These are phyloP conservation scores for Adoxophyes honmai DNA, from an alignment of 1,140 invertebrate species.

Conservation along the genomic window DNA sequence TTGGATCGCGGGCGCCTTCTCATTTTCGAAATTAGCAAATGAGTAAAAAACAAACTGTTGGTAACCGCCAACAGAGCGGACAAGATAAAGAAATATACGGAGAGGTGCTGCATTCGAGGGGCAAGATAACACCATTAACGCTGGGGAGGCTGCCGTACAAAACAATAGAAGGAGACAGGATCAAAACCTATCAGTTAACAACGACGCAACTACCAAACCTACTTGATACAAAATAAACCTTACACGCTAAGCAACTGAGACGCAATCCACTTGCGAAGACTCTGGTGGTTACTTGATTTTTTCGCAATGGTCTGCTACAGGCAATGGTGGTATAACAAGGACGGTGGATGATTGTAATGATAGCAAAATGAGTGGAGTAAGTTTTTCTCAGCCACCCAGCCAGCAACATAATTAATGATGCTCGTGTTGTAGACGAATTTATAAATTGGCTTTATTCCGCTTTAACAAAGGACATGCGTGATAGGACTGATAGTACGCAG, in stretches of 20 bases:
- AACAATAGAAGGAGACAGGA: constrained; percentile 54
- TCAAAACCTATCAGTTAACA: constrained; percentile 24
- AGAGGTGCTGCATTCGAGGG: constrained; percentile 71
- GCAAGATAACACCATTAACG: constrained; percentile 75
- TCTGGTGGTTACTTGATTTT: background rate
- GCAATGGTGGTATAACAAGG: constrained; percentile 43
- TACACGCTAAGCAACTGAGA: constrained; percentile 21
- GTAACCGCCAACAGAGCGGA: constrained; percentile 62
- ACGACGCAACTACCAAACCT: constrained; percentile 23
- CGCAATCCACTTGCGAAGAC: constrained; percentile 18
- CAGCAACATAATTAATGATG: constrained; percentile 76
- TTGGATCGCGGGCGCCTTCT: constrained; percentile 65
- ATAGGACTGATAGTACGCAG: constrained; percentile 45
- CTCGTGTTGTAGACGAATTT: constrained; percentile 72
- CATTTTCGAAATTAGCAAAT: constrained; percentile 76
- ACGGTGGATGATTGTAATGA: constrained; percentile 59
- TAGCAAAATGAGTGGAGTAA: constrained; percentile 73
- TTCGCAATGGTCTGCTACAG: constrained; percentile 18
- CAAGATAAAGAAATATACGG: constrained; percentile 76
- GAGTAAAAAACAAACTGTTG: constrained; percentile 49
- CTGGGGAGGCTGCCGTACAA: constrained; percentile 57
- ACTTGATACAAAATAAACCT: constrained; percentile 24
- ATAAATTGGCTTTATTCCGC: constrained; percentile 71
- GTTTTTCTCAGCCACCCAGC: constrained; percentile 75
- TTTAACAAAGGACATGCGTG: constrained; percentile 66